Evolutionary conservation across 2,888 invertebrate species (phyloP).

Genomic region (Lysandra coridon): DNA sequence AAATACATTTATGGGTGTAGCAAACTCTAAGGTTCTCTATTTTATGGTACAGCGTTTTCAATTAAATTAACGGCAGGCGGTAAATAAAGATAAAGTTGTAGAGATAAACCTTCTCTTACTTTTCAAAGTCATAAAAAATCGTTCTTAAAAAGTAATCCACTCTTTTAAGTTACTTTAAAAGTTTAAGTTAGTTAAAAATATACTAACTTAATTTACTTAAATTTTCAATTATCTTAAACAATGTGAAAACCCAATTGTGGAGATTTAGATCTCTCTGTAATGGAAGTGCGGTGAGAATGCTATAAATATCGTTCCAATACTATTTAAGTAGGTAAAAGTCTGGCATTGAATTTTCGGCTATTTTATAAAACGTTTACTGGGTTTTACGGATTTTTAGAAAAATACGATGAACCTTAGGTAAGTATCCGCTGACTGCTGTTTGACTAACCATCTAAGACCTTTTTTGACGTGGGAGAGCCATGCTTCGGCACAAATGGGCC

Average conservation of each 20-base stretch:
- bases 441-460: too few species aligned
- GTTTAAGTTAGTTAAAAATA: neutral
- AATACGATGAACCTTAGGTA: too few species aligned
- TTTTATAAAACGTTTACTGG: neutral
- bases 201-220: neutral
- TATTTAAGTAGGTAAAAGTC: neutral
- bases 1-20: constrained; percentile 29
- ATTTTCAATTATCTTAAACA: neutral
- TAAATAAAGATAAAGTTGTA: neutral
- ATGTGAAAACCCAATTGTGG: neutral
- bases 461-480: too few species aligned
- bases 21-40: constrained; percentile 27
- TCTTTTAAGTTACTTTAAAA: neutral
- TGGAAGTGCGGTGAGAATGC: neutral
- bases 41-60: constrained; percentile 26
- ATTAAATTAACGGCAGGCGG: neutral
- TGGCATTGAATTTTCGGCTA: neutral
- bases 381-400: neutral
- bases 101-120: neutral
- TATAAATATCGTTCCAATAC: constrained; percentile 1
- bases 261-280: neutral
- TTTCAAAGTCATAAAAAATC: neutral
- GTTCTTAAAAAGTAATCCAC: too few species aligned
- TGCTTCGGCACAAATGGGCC: too few species aligned
- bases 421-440: too few species aligned